phyloP scores from a whole-genome alignment of 2,113 vertebrate genomes.

The Coptodon rendalli region DNA sequence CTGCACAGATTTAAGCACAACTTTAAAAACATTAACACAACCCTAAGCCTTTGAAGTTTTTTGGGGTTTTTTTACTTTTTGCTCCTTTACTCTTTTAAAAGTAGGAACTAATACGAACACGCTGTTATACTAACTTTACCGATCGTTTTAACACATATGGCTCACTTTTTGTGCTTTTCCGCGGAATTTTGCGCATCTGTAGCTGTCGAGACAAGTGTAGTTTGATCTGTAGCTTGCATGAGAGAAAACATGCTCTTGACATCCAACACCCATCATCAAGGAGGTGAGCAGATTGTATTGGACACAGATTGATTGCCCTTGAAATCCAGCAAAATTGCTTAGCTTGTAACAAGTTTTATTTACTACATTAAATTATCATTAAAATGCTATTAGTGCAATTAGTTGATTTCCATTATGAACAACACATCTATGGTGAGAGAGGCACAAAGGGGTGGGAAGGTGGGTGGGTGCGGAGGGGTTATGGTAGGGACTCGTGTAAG shows the following conservation, averaged over 20 bases:
- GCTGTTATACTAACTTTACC: not conserved
- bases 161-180: not conserved
- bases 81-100: not conserved
- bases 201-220: not conserved
- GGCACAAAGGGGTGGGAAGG: not conserved
- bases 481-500: not conserved
- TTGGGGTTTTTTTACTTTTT: accelerated
- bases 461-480: not conserved
- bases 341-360: constrained; percentile 59
- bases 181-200: not conserved
- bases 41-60: accelerated
- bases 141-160: accelerated
- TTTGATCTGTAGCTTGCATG: not conserved
- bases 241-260: constrained; percentile 25
- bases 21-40: not conserved
- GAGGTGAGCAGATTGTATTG: constrained; percentile 25
- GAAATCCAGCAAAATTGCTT: constrained; percentile 49
- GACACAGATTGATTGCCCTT: constrained; percentile 58
- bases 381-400: constrained; percentile 90
- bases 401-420: constrained; percentile 67
- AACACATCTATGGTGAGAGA: constrained; percentile 23
- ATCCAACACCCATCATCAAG: constrained; percentile 59
- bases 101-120: accelerated
- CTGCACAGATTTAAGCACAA: not conserved
- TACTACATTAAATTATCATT: constrained; percentile 63